These are phyloP conservation scores for Zaprionus inermis DNA, from an alignment of 1,140 invertebrate genomes.

Conservation along the genomic window DNA sequence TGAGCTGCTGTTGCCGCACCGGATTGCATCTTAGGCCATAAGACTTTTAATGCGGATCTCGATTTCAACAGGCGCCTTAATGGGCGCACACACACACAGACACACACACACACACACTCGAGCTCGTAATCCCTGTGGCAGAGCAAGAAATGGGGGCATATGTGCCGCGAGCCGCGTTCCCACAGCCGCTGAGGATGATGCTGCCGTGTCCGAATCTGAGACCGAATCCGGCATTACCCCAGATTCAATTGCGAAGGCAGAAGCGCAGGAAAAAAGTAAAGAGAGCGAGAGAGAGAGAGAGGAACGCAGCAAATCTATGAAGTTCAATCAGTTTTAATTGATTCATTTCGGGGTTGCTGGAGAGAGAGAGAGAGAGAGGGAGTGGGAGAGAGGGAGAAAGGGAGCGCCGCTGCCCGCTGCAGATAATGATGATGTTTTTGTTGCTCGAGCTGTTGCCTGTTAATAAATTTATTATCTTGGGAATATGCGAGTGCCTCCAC, in stretches of 20 bases:
- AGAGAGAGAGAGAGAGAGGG: not conserved
- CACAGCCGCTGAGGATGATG: slow-evolving; percentile 34
- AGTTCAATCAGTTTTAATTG: slow-evolving; percentile 82
- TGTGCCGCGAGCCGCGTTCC: slow-evolving; percentile 39
- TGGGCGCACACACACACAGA: slow-evolving; percentile 41
- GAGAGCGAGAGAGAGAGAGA: too few relatives aligned
- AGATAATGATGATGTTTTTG: slow-evolving; percentile 67
- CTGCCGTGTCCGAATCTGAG: slow-evolving; percentile 21
- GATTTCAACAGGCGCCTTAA: slow-evolving; percentile 70
- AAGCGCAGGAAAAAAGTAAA: slow-evolving; percentile 3
- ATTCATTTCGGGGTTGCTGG: slow-evolving; percentile 64
- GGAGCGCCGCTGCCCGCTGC: slow-evolving; percentile 19
- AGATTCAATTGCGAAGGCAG: slow-evolving; percentile 52
- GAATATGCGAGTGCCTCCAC: slow-evolving; percentile 46
- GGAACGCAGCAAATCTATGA: slow-evolving; percentile 57
- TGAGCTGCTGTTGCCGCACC: not conserved
- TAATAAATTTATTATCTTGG: slow-evolving; percentile 83
- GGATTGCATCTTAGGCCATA: slow-evolving; percentile 57
- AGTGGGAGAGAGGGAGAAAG: not conserved
- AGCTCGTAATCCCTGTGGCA: slow-evolving; percentile 61
- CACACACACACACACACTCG: slow-evolving; percentile 2
- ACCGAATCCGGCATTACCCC: slow-evolving; percentile 64
- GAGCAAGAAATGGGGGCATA: slow-evolving; percentile 68
- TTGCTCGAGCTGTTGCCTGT: slow-evolving; percentile 39
- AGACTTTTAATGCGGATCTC: slow-evolving; percentile 43